A percentile compares a stretch with the other conserved stretches of the same genome.
Conservation (phyloP, 2,113 vertebrate species). For the Vicugna pacos region DNA sequence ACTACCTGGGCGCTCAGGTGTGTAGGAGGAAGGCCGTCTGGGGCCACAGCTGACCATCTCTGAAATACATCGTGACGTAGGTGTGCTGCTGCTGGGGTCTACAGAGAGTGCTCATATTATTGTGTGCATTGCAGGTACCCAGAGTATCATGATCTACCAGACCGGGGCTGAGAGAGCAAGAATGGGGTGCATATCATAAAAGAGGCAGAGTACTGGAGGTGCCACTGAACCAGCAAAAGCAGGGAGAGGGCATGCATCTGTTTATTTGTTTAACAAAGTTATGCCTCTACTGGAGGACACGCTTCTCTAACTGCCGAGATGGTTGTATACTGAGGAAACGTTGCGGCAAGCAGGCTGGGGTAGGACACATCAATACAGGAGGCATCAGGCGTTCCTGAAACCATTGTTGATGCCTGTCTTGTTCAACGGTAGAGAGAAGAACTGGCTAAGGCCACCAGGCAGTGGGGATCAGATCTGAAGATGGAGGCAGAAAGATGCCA, state of each 20-base stretch:
- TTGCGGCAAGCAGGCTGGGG: not conserved
- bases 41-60: rapidly evolving
- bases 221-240: not conserved
- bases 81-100: not conserved
- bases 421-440: not conserved
- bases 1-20: not conserved
- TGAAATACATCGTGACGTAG: not conserved
- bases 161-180: not conserved
- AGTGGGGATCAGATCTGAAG: not conserved
- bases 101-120: not conserved
- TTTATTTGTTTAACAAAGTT: not conserved
- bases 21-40: not conserved
- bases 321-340: not conserved
- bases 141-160: not conserved
- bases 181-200: rapidly evolving
- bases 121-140: no score
- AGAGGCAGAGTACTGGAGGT: no score
- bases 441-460: not conserved
- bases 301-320: not conserved
- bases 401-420: not conserved
- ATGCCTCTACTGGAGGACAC: not conserved
- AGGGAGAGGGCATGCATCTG: not conserved
- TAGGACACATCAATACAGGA: rapidly evolving
- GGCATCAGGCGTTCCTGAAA: not conserved
- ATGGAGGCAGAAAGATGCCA: not conserved